Percentiles rank a stretch among this genome's conserved stretches.
Evolutionary conservation across 1,140 invertebrate genomes (phyloP).

Genomic region (Subanguina moxae): DNA sequence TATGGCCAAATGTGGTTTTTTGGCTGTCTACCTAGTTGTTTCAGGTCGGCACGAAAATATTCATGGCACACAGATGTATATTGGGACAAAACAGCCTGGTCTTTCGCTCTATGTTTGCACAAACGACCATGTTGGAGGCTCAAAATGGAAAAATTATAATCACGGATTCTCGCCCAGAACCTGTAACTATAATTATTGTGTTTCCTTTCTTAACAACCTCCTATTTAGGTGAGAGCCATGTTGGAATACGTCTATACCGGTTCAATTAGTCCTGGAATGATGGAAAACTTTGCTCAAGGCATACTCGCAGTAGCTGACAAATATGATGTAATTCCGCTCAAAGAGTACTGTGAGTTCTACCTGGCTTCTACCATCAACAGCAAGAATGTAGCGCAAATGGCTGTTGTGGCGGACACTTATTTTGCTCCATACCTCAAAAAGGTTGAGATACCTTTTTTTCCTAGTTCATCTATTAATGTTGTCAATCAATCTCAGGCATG

Average conservation of each 20-base stretch:
- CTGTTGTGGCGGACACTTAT: slow-evolving; percentile 53
- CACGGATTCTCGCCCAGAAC: slow-evolving; percentile 48
- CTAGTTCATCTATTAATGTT: slow-evolving; percentile 8
- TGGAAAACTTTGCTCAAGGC: slow-evolving; percentile 37
- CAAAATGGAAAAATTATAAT: slow-evolving; percentile 50
- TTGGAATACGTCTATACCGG: slow-evolving; percentile 53
- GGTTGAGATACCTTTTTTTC: slow-evolving; percentile 4
- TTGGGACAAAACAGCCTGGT: slow-evolving; percentile 53
- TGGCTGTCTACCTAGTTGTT: slow-evolving; percentile 4
- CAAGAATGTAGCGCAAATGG: slow-evolving; percentile 45
- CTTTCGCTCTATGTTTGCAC: slow-evolving; percentile 53
- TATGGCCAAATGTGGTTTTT: too few relatives aligned
- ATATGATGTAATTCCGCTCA: slow-evolving; percentile 50
- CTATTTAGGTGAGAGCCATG: slow-evolving; percentile 51
- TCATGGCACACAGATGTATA: slow-evolving; percentile 55
- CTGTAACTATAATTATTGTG: slow-evolving; percentile 34
- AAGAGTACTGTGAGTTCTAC: slow-evolving; percentile 52
- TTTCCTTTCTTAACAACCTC: slow-evolving; percentile 12
- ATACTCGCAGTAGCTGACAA: slow-evolving; percentile 55
- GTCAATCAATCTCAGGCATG: slow-evolving; percentile 24
- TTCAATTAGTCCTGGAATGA: slow-evolving; percentile 18
- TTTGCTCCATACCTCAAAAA: slow-evolving; percentile 34
- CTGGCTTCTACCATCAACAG: slow-evolving; percentile 35
- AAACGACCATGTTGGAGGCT: slow-evolving; percentile 51
- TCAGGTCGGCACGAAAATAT: slow-evolving; percentile 45